Evolutionary conservation across 35 echinoderm and acorn worm genomes (phyloP).

Genomic region (Apostichopus japonicus): DNA sequence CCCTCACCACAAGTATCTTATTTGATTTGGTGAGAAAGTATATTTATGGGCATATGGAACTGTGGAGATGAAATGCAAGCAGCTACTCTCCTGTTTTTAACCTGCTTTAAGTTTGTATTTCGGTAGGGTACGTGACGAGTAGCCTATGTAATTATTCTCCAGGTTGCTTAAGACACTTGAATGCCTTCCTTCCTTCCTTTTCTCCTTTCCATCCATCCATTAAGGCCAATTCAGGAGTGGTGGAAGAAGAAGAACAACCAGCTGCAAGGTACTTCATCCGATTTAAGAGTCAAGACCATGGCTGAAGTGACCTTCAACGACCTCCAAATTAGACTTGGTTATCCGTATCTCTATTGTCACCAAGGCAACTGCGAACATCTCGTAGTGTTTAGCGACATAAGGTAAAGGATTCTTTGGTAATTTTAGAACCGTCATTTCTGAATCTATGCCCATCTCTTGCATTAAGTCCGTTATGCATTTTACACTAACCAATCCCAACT

Average conservation of each 20-base stretch:
- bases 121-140: no score
- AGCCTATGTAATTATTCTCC: background rate
- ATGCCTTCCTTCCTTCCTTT: background rate
- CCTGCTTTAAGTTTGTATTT: no score
- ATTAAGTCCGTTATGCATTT: no score
- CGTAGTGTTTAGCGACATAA: constrained; percentile 85
- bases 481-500: no score
- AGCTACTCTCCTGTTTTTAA: no score
- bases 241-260: constrained; percentile 36
- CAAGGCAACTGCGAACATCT: constrained; percentile 95
- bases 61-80: no score
- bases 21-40: no score
- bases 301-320: constrained; percentile 74
- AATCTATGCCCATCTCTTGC: no score
- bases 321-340: constrained; percentile 83
- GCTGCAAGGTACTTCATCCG: background rate
- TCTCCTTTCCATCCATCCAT: background rate
- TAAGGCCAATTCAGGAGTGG: constrained; percentile 67
- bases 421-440: no score
- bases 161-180: no score
- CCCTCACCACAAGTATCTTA: no score
- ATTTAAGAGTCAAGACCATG: constrained; percentile 53
- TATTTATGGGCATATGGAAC: no score
- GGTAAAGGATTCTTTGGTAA: constrained; percentile 17
- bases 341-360: constrained; percentile 89